Evolutionary conservation across 53 echinoderm and acorn worm genomes (phyloP), one percentile per base, ranked within the genome.

Genomic region (Paracentrotus lividus): DNA sequence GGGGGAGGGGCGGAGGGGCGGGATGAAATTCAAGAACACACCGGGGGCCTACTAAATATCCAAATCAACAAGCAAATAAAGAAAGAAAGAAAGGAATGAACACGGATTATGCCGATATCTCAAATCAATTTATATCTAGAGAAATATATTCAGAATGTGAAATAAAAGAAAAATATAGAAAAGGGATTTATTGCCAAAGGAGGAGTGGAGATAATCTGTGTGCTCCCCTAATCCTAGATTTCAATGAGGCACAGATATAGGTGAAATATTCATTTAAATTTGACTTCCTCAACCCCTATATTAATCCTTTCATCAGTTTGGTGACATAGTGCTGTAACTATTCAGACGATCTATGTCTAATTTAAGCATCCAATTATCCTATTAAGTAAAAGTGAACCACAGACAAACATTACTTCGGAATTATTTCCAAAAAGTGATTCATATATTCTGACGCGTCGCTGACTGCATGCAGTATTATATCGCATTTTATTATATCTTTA

Each of bases 341-440:
- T 85, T 85, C 51, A 85, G 85, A 85, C 85, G 47, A 85, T 49
- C 85, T 26, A 27, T 49, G 51, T 85, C 85, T 85, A 85, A 85
- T 85, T 85, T 49, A 85, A 85, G 49, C 85, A 31, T 27, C 85
- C 47, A 85, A 49, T 85, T 51, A 85, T 85, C 85, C 85, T 13
- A 13, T 72, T 72, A 72, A 72, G 72, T 40, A 20, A 21, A 72
- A 72, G n/a, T n/a, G n/a, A n/a, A 38, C 16, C 40, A 15, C 72
- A 72, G 72, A 72, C 72, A 72, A 72, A 40, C 5, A 72, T 12
- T 38, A 72, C 8, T 64, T 72, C 18, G 18, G 40, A 38, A 40
- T 72, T 38, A 38, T 20, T 20, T 72, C 40, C 40, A 40, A 5
- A 38, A 12, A 38, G 21, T 38, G 36, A 38, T 40, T 38, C 40